Conservation (phyloP, 2,797 vertebrate species). For the Lithobates pipiens region DNA sequence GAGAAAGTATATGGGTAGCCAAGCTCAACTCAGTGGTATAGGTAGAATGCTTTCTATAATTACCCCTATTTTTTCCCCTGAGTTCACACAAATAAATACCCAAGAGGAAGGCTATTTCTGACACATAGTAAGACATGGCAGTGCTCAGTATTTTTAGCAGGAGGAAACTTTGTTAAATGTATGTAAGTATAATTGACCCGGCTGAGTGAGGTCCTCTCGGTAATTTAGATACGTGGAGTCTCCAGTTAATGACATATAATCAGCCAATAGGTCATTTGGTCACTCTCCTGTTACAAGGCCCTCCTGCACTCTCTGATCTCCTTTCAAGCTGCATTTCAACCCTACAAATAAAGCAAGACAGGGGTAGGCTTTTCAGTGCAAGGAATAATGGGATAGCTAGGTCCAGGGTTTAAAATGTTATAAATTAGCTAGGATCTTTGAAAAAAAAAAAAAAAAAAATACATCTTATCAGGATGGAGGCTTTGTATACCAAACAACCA, state of each 20-base stretch:
- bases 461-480: conserved; percentile 79
- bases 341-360: conserved; percentile 89
- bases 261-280: conserved; percentile 97
- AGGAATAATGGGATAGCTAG: conserved; percentile 71
- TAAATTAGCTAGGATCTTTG: conserved; percentile 73
- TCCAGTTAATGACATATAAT: conserved; percentile 99
- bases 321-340: conserved; percentile 90
- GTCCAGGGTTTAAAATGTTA: conserved; percentile 53
- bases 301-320: conserved; percentile 87
- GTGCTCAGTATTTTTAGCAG: conserved; percentile 55
- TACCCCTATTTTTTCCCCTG: not conserved
- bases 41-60: not conserved
- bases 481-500: conserved; percentile 77
- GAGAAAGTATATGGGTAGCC: no score
- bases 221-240: conserved; percentile 97
- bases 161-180: conserved; percentile 61
- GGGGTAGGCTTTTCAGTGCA: conserved; percentile 74
- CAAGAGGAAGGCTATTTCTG: conserved; percentile 29
- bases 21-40: not conserved
- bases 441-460: conserved; percentile 46
- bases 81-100: conserved; percentile 28
- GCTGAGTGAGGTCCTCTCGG: conserved; percentile 92
- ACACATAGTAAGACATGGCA: conserved; percentile 64
- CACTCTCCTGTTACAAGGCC: conserved; percentile 91
- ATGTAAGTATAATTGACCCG: conserved; percentile 85